These are phyloP conservation scores for Chitala chitala DNA, from an alignment of 2,113 vertebrate species.

Conservation along the genomic window DNA sequence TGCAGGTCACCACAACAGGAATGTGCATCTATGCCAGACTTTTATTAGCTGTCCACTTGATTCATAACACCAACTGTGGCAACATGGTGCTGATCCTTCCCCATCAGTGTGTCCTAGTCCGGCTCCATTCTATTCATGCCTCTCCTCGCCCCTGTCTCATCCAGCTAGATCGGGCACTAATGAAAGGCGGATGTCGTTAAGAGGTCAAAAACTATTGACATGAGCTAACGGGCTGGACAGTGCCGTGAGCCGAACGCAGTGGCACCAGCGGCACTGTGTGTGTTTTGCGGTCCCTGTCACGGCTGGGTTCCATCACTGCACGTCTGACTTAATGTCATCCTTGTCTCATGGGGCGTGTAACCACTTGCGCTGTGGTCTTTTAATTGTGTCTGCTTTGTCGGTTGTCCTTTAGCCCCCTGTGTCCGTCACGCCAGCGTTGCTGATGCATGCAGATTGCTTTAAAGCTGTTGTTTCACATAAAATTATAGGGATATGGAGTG, in stretches of 20 bases:
- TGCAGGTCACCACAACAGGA: slow-evolving; percentile 29
- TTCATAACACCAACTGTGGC: slow-evolving; percentile 46
- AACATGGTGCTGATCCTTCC: slow-evolving; percentile 33
- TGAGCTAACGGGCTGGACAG: not conserved
- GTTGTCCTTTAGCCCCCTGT: no score
- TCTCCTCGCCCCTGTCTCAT: not conserved
- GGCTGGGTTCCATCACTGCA: no score
- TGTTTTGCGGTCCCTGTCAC: no score
- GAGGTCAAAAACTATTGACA: not conserved
- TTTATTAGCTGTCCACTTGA: slow-evolving; percentile 49
- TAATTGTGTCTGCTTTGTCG: no score
- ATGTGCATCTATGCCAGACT: slow-evolving; percentile 20
- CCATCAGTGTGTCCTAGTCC: slow-evolving; percentile 31
- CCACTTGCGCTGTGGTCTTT: no score
- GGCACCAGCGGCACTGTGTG: no score
- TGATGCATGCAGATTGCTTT: no score
- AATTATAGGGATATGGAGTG: not conserved
- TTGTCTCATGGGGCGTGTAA: no score
- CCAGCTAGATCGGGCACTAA: not conserved
- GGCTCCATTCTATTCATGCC: not conserved
- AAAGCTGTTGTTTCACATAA: no score
- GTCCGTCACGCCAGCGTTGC: no score
- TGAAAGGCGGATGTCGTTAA: slow-evolving; percentile 6
- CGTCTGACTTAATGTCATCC: no score
- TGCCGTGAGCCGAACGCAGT: not conserved